Evolutionary conservation across 2,113 vertebrate species (phyloP), one percentile per base, ranked within the genome.

Genomic region (Phodopus roborovskii): DNA sequence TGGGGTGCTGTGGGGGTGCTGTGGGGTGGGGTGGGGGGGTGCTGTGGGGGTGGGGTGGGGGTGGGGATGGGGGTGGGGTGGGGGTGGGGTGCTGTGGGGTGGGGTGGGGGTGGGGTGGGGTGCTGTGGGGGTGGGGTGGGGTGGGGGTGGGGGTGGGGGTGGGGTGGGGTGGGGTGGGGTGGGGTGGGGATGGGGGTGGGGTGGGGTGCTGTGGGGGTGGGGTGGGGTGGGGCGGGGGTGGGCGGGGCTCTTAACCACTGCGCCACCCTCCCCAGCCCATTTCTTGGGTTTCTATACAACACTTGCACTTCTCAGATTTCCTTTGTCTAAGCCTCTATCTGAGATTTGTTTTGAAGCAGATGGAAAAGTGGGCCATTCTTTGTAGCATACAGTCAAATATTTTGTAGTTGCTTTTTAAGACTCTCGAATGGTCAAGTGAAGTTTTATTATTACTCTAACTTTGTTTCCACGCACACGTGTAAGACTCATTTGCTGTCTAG

Each of bases 271-370:
- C 53, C 45, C 15, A 71, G 68, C 15, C 85, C 22, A 71, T 71
- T 88, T 88, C 12, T 53, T 10, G 12, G 8, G 30, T 68, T 75
- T 89, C 33, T 30, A 90, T 11, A 86, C 50, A 11, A n/a, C 4
- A 7, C 36, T 94, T 91, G 77, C 86, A 66, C 70, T 68, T 77
- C 70, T 42, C 13, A 75, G 33, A 64, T 24, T 91, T 56, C 2
- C 8, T 39, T 94, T 91, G 78, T 88, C 58, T 94, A 3, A 17
- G 86, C n/a, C 53, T 75, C 9, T 81, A 53, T 68, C 77, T 96
- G 66, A 79, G 17, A 62, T 68, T 53, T 86, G 36, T 62, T 89
- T 92, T 77, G 70, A 95, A 89, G 89, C 3, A 89, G 30, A 7
- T 45, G 62, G 62, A 28, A n/a, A 56, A 42, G n/a, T n/a, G 5